Evolutionary conservation across 2,797 vertebrate genomes (phyloP), one percentile per base, ranked within the genome.

Genomic region (Karalla daura): DNA sequence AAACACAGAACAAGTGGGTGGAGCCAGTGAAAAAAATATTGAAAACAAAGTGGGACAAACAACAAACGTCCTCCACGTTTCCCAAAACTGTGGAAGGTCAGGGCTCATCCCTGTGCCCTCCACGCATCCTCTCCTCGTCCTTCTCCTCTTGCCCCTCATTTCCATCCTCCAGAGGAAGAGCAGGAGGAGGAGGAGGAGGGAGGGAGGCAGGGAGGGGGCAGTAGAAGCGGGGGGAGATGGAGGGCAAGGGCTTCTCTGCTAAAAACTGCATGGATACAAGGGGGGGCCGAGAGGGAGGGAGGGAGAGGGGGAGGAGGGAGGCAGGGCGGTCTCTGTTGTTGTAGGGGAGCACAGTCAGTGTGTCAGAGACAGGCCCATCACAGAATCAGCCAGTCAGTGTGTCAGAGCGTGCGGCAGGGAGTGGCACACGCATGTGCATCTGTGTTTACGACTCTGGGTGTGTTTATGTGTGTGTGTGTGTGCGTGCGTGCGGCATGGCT

Each of bases 201-300:
- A 36, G 44, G 55, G 76, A n/a, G 60, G 64, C 73, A 63, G 65
- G 37, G 49, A 59, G 60, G 50, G 58, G 14, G 40, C 46, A 41
- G 58, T 5, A 53, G 39, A 1, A 12, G 66, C 20, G 35, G 39
- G 44, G 55, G 76, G 68, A 64, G 74, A 55, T 58, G 68, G 64
- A 77, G 74, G 65, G 80, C 66, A 81, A 52, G 69, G 74, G 86
- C 84, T 85, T 84, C 84, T 90, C 89, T 90, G 84, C 92, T 91
- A 90, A 93, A 94, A 93, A 93, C 92, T 94, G 93, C 93, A 93
- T 94, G 89, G 93, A 94, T 90, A 94, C 92, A 94, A 90, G 89
- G 89, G 92, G 91, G 91, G 90, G 88, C 70, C 2, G 62, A 25
- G 59, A 25, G 70, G 45, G 49, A 52, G 70, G 70, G 46, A 58